A percentile compares a stretch with the other conserved stretches of the same genome.
Conservation (phyloP, 2,888 invertebrate genomes). For the Zeuzera pyrina region DNA sequence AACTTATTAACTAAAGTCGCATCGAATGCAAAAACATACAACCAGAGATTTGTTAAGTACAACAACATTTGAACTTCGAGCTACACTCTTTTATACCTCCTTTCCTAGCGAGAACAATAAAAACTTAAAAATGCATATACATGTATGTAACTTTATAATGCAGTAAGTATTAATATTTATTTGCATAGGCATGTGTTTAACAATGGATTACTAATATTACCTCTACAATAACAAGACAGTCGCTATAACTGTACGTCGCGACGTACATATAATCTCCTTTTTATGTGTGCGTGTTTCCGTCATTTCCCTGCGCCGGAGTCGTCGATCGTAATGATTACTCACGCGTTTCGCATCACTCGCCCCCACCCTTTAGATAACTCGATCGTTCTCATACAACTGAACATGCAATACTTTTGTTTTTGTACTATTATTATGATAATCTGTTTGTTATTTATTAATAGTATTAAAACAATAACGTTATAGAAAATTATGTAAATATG, state of each 20-base stretch:
- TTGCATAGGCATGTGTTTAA: constrained; percentile 43
- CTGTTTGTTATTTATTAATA: no score
- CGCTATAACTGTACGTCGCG: constrained; percentile 8
- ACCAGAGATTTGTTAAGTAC: not conserved
- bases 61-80: not conserved
- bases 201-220: constrained; percentile 46
- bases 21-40: no score
- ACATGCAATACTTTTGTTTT: no score
- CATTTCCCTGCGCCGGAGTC: constrained; percentile 59
- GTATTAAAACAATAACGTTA: no score
- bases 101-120: no score
- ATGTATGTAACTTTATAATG: constrained; percentile 32
- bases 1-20: no score
- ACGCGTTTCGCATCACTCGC: constrained; percentile 71
- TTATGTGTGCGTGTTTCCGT: constrained; percentile 46
- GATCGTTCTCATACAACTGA: constrained; percentile 65
- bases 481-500: no score
- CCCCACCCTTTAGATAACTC: constrained; percentile 54
- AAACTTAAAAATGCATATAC: no score
- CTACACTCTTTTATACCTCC: no score
- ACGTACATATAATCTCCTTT: constrained; percentile 15
- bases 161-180: constrained; percentile 50
- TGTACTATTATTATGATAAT: no score
- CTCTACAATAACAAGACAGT: not conserved
- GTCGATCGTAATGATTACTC: constrained; percentile 66